These are phyloP conservation scores for Drosophila pseudoananassae DNA, from an alignment of 1,140 invertebrate species.

Conservation along the genomic window DNA sequence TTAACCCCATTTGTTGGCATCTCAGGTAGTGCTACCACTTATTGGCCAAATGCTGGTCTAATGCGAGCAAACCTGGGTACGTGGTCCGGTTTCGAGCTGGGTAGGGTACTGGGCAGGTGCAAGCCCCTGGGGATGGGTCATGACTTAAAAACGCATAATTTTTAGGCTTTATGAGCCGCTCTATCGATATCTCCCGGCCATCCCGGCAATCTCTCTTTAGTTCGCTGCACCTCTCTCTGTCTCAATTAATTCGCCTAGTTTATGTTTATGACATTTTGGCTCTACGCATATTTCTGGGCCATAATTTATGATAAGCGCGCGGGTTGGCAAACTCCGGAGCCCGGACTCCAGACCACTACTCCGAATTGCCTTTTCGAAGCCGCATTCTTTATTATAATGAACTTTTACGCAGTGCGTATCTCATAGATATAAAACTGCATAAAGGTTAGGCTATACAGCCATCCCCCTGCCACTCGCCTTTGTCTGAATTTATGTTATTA, in stretches of 20 bases:
- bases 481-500: slow-evolving; percentile 74
- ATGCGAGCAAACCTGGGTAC: slow-evolving; percentile 25
- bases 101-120: slow-evolving; percentile 70
- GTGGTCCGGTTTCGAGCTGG: slow-evolving; percentile 20
- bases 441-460: slow-evolving; percentile 18
- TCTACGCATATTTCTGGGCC: slow-evolving; percentile 66
- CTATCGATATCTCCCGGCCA: slow-evolving; percentile 7
- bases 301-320: slow-evolving; percentile 70
- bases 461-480: neutral
- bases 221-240: slow-evolving; percentile 18
- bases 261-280: slow-evolving; percentile 67
- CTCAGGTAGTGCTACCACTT: slow-evolving; percentile 38
- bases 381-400: slow-evolving; percentile 68
- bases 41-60: slow-evolving; percentile 69
- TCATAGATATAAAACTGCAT: slow-evolving; percentile 65
- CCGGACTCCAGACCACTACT: neutral
- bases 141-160: slow-evolving; percentile 76
- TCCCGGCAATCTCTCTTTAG: slow-evolving; percentile 5
- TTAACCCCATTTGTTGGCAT: neutral
- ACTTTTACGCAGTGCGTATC: slow-evolving; percentile 77
- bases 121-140: slow-evolving; percentile 48
- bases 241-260: slow-evolving; percentile 81
- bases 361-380: slow-evolving; percentile 1
- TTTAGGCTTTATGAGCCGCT: slow-evolving; percentile 69
- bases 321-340: slow-evolving; percentile 32